Evolutionary conservation across 2,797 vertebrate genomes (phyloP).

Genomic region (Lagorchestes hirsutus): DNA sequence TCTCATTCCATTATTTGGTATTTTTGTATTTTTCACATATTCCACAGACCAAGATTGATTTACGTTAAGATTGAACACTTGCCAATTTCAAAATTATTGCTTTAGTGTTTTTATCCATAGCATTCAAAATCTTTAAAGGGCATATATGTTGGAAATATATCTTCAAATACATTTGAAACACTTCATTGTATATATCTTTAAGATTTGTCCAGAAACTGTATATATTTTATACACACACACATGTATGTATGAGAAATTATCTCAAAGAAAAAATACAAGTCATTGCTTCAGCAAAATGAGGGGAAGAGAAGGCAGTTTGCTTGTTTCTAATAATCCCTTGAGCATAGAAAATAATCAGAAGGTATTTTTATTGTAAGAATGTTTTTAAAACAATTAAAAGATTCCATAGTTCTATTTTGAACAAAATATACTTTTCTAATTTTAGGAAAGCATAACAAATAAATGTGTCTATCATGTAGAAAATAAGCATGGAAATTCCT

Average conservation of each 20-base stretch:
- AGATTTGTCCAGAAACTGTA: not conserved
- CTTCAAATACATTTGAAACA: not conserved
- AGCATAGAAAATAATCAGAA: not conserved
- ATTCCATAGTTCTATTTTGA: not conserved
- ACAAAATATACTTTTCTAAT: not conserved
- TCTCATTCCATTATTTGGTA: not conserved
- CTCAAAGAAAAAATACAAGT: not conserved
- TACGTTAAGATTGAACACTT: not conserved
- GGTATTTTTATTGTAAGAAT: not conserved
- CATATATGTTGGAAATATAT: not conserved
- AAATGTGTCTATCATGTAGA: not conserved
- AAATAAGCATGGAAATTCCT: not conserved
- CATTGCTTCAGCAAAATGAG: not conserved
- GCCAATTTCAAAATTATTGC: not conserved
- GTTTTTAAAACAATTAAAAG: not conserved
- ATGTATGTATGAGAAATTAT: not conserved
- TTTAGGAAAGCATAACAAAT: not conserved
- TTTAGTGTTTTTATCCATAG: not conserved
- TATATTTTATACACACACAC: not conserved
- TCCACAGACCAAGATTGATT: not conserved
- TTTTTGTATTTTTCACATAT: not conserved
- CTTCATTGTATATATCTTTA: not conserved
- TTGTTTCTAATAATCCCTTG: not conserved
- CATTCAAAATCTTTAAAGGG: not conserved
- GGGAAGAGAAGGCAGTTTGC: not conserved